Conservation (phyloP, 2,888 invertebrate genomes). For the Drosophila mercatorum region DNA sequence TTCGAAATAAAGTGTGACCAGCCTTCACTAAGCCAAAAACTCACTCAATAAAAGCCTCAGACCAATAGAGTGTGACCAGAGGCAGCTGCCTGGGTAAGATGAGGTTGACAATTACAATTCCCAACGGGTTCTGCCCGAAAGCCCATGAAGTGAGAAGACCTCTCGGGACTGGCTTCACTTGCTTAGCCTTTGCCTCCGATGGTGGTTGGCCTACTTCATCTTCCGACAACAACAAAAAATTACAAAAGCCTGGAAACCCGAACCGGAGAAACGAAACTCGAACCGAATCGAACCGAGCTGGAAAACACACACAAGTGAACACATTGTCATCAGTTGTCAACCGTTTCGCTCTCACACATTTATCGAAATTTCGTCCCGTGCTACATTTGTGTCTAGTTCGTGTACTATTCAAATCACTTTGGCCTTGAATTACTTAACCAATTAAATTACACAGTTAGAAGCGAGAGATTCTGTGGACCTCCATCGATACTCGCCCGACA, state of each 20-base stretch:
- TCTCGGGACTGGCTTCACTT: background rate
- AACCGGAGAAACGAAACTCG: background rate
- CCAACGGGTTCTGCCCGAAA: background rate
- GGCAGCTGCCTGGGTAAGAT: too few relatives aligned
- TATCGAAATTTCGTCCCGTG: background rate
- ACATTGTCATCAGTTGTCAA: background rate
- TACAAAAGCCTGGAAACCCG: too few relatives aligned
- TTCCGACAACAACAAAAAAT: background rate
- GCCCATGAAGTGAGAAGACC: background rate
- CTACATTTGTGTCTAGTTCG: background rate
- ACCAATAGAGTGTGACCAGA: background rate
- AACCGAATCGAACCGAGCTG: background rate
- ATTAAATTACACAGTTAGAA: conserved; percentile 11
- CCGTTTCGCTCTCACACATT: background rate
- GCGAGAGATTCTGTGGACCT: conserved; percentile 22
- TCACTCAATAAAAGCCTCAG: too few relatives aligned
- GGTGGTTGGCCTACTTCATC: background rate
- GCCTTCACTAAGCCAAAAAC: background rate
- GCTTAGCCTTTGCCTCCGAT: background rate
- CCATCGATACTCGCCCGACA: conserved; percentile 11
- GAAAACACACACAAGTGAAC: background rate
- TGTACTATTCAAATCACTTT: conserved; percentile 19
- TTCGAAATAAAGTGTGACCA: background rate
- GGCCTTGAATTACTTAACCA: conserved; percentile 16
- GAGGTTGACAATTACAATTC: background rate